These are phyloP conservation scores for Scaptodrosophila latifasciaeformis DNA, from an alignment of 2,888 invertebrate species.

Conservation along the genomic window DNA sequence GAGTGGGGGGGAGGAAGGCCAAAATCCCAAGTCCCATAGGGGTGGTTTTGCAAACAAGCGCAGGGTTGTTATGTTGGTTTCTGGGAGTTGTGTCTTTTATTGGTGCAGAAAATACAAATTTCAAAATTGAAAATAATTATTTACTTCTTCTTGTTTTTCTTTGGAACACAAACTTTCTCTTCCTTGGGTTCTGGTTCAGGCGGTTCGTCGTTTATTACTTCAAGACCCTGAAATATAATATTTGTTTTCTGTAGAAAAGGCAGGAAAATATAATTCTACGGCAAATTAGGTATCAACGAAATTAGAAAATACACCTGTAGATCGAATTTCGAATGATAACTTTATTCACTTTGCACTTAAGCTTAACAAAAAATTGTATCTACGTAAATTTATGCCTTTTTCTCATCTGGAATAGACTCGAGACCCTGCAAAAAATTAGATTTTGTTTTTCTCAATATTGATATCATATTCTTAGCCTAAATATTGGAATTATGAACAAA, in stretches of 20 bases:
- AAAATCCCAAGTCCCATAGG: conserved; percentile 41
- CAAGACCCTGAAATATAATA: conserved; percentile 30
- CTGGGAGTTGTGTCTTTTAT: conserved; percentile 26
- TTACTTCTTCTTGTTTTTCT: not conserved
- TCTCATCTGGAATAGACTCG: conserved; percentile 77
- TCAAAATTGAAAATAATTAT: too few species aligned
- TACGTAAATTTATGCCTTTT: conserved; percentile 46
- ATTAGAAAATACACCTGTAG: not conserved
- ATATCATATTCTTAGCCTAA: too few species aligned
- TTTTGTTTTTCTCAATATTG: too few species aligned
- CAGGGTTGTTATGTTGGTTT: conserved; percentile 53
- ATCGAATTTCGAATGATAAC: conserved; percentile 27
- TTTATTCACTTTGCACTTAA: conserved; percentile 65
- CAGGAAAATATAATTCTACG: not conserved
- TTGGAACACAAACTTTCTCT: too few species aligned
- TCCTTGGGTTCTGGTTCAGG: conserved; percentile 14
- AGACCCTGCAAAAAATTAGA: conserved; percentile 77
- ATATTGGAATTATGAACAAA: not conserved
- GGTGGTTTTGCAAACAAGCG: conserved; percentile 55
- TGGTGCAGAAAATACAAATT: too few species aligned
- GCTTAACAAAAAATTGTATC: conserved; percentile 44
- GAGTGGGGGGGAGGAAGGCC: conserved; percentile 24
- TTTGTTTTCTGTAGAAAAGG: not conserved
- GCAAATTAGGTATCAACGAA: not conserved
- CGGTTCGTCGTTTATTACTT: conserved; percentile 22